Base-by-base conservation (phyloP, 2,113 vertebrate genomes). In the Microtus montanus region DNA sequence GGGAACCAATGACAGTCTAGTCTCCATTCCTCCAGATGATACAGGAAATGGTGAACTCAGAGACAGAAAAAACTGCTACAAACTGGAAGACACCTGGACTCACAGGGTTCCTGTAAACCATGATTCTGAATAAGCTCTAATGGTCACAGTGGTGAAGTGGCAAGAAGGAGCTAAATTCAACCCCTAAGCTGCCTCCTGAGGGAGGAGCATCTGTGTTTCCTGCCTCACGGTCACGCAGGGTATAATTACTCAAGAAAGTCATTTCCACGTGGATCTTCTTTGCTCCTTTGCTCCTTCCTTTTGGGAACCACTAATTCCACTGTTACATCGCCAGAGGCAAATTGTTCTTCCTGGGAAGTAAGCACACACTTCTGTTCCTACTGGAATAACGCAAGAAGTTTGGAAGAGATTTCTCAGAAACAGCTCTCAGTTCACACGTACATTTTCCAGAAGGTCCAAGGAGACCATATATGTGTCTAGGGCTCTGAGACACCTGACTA, bases 391-490 rank as follows among this genome's bases (percentile, higher is more conserved):
- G 97, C 89, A 87, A 97, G 95, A 93, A 97, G 91, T 95, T 95
- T 92, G 85, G 93, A 95, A 97, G 89, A 0, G 0, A 0, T 0
- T 92, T 95, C 68, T 92, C 89, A 87, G 95, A 93, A 90, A 92
- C 92, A 95, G 20, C 92, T 54, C 93, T 98, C 96, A 93, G 77
- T 97, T 98, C 96, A 96, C 90, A 90, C 2, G 3, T 96, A 93
- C 96, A 96, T 82, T 97, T 98, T 98, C 95, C 96, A 98, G 64
- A 77, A 0, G 28, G 96, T 98, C 98, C 97, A 98, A 97, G 83
- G 89, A 97, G 70, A 49, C 5, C 44, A 68, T 96, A 79, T 87
- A 30, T 73, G 92, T 97, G 95, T 96, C 83, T 49, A 94, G 87
- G 41, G 68, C 77, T 92, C 83, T 38, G 95, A 30, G 33, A 94